Base-by-base conservation (phyloP, 2,888 invertebrate species). In the Cecidostiba fungosa region DNA sequence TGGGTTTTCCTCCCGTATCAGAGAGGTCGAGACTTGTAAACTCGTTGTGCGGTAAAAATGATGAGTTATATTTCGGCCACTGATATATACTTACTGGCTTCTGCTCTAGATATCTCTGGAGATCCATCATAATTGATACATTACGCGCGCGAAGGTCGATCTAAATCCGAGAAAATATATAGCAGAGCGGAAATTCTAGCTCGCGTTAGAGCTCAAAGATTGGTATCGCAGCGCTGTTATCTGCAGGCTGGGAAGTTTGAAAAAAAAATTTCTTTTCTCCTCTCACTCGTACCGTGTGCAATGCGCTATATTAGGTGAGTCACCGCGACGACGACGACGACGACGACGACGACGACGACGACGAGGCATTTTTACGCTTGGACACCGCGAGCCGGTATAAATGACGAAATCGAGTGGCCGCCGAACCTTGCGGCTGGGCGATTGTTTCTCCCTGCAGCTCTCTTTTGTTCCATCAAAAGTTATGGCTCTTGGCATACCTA, bases 161-260 rank as follows among this genome's bases (percentile, higher is more conserved):
- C 43, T 43, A 43, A n/a, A n/a, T 16, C 72, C 72, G 73, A 72
- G 73, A 84, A 84, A 78, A n/a, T 62, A n/a, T n/a, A n/a, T n/a
- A n/a, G 70, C 10, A 6, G 77, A 83, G 78, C 73, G 83, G 78
- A 78, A 78, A 78, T 73, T 84, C 78, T 78, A 78, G 62, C 78
- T 84, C 78, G 78, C 8, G 39, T 6, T 78, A 66, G 66, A 85
- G 43, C 70, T 14, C 70, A 36, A 70, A 80, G 70, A 80, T 80
- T 77, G 32, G 70, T 76, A 80, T 70, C 76, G 54, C 69, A 59
- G 74, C 47, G 29, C 26, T 23, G 54, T 59, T 47, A 6, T 66
- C 26, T 50, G 70, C 26, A 69, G 10, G 69, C 29, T 59, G 69
- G 47, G 54, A 76, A 77, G 72, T 12, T 10, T 39, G 32, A 77